Evolutionary conservation across 64 coral and sea anemone genomes (phyloP).

Genomic region (Acropora yongei): DNA sequence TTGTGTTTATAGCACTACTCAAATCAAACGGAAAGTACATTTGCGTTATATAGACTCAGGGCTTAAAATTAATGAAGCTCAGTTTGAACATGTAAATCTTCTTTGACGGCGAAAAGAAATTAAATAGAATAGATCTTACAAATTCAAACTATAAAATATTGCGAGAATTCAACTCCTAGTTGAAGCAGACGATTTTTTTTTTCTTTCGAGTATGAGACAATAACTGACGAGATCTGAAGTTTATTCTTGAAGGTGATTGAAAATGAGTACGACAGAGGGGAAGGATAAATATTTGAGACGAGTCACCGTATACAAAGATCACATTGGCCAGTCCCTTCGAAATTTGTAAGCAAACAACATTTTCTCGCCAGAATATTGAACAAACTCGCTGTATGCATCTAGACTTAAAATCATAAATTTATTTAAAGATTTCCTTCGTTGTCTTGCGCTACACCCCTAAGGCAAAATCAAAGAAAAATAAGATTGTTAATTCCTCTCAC

Average conservation of each 20-base stretch:
- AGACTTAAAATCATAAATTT: background rate
- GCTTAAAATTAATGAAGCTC: slow-evolving; percentile 13
- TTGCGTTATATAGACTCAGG: slow-evolving; percentile 21
- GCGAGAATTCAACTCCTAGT: background rate
- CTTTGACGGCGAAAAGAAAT: background rate
- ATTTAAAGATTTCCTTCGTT: background rate
- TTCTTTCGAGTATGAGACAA: background rate
- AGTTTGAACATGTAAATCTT: background rate
- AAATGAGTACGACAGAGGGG: background rate
- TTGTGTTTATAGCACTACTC: slow-evolving; percentile 26
- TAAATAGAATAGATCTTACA: background rate
- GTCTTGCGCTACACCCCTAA: background rate
- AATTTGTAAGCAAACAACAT: background rate
- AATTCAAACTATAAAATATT: background rate
- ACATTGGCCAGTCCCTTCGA: background rate
- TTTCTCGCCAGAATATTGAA: no score
- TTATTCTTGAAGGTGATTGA: background rate
- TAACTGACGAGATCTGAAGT: background rate
- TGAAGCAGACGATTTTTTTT: background rate
- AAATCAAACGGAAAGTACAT: slow-evolving; percentile 42
- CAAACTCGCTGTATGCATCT: no score
- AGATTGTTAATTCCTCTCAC: slow-evolving; percentile 1
- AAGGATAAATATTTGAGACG: background rate
- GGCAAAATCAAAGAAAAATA: background rate
- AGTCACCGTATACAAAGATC: background rate